Conservation (phyloP, 2,113 vertebrate species). For the Halcyon malimbica region DNA sequence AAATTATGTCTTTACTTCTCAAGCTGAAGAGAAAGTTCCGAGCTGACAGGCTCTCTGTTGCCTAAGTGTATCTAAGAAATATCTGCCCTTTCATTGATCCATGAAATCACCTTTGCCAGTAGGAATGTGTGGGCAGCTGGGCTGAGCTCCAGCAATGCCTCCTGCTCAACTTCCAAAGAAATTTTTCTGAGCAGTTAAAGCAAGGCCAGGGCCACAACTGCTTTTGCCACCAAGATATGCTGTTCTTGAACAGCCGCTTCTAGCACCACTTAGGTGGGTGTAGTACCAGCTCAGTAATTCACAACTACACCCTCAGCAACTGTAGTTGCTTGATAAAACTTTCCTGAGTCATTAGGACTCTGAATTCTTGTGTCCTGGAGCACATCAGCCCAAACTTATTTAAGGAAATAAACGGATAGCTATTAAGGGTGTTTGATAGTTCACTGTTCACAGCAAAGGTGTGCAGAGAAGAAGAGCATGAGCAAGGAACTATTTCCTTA, state of each 20-base stretch:
- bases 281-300: not conserved
- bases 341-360: not conserved
- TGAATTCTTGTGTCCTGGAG: not conserved
- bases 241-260: not conserved
- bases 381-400: not conserved
- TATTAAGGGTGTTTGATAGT: not conserved
- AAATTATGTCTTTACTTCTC: not conserved
- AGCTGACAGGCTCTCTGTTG: not conserved
- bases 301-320: not conserved
- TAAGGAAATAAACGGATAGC: not conserved
- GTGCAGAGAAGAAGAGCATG: not conserved
- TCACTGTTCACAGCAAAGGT: not conserved
- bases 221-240: not conserved
- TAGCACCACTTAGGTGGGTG: not conserved
- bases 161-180: not conserved
- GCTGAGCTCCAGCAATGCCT: not conserved
- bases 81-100: not conserved
- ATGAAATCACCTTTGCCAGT: not conserved
- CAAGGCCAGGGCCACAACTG: accelerated
- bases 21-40: not conserved
- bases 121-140: not conserved
- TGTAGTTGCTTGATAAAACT: not conserved
- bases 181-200: not conserved
- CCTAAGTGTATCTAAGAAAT: not conserved
- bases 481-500: not conserved